These are phyloP conservation scores for Vanessa tameamea DNA, from an alignment of 1,140 invertebrate species.

Conservation along the genomic window DNA sequence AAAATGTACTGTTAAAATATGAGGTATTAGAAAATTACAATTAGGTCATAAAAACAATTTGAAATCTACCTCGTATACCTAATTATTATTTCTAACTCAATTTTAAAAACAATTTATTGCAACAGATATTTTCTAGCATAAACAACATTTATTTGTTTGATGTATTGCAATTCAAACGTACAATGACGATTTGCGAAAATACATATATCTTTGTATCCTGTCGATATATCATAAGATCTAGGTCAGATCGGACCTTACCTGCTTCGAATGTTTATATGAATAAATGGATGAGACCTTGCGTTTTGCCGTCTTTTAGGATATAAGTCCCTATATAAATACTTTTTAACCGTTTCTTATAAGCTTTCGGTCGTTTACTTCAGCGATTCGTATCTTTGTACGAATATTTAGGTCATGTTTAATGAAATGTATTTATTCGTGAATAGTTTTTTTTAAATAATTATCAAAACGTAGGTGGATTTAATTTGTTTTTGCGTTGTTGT, in stretches of 20 bases:
- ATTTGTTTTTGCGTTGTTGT: too few species aligned
- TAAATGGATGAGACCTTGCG: constrained; percentile 22
- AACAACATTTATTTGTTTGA: constrained; percentile 24
- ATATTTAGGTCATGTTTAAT: background rate
- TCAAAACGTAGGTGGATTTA: background rate
- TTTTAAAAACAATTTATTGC: background rate
- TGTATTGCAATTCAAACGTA: constrained; percentile 23
- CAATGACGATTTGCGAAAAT: constrained; percentile 24
- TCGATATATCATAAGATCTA: constrained; percentile 34
- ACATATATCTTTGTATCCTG: constrained; percentile 28
- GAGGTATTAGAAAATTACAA: too few species aligned
- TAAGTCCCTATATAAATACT: constrained; percentile 10
- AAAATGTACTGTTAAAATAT: too few species aligned
- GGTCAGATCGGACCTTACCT: constrained; percentile 27
- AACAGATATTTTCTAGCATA: constrained; percentile 9
- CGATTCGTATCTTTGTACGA: background rate
- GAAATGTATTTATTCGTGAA: background rate
- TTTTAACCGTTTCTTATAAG: constrained; percentile 1
- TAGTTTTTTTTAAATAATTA: background rate
- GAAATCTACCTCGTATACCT: too few species aligned
- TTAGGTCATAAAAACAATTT: too few species aligned
- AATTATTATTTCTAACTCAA: too few species aligned
- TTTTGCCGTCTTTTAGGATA: constrained; percentile 18
- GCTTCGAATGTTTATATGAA: constrained; percentile 26
- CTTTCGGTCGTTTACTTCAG: constrained; percentile 7